phyloP scores from a whole-genome alignment of 2,797 vertebrate species.

The Salarias fasciatus region DNA sequence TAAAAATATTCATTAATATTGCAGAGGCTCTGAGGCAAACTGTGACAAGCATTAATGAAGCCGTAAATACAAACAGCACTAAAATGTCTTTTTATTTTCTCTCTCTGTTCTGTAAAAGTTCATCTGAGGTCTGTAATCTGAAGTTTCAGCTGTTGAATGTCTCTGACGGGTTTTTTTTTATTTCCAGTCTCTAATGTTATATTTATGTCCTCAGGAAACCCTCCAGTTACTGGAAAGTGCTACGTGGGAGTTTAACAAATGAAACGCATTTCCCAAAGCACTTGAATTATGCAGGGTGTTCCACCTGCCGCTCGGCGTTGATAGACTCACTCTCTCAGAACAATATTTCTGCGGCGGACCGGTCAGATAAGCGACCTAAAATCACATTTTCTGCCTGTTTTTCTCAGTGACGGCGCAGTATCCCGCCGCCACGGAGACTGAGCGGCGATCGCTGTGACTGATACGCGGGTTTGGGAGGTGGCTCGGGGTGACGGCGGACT shows the following conservation, averaged over 20 bases:
- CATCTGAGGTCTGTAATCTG: constrained; percentile 2
- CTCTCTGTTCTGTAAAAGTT: constrained; percentile 5
- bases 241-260: constrained; percentile 65
- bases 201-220: constrained; percentile 48
- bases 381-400: no score
- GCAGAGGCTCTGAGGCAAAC: constrained; percentile 11
- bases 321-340: no score
- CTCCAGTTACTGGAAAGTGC: constrained; percentile 50
- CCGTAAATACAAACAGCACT: no score
- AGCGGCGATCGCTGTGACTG: background rate
- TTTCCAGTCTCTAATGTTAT: constrained; percentile 40
- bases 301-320: constrained; percentile 36
- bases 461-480: constrained; percentile 9
- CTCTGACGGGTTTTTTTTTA: constrained; percentile 12
- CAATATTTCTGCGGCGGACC: no score
- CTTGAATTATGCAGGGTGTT: constrained; percentile 51
- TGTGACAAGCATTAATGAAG: no score
- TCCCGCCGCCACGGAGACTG: background rate
- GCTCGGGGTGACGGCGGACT: constrained; percentile 78
- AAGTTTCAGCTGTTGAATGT: background rate
- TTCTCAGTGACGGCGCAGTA: background rate
- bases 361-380: no score
- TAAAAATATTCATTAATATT: constrained; percentile 33
- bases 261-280: constrained; percentile 49
- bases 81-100: background rate